A percentile compares a stretch with the other conserved stretches of the same genome.
These are phyloP conservation scores for Thyatira batis DNA, from an alignment of 2,888 invertebrate species.

Conservation along the genomic window DNA sequence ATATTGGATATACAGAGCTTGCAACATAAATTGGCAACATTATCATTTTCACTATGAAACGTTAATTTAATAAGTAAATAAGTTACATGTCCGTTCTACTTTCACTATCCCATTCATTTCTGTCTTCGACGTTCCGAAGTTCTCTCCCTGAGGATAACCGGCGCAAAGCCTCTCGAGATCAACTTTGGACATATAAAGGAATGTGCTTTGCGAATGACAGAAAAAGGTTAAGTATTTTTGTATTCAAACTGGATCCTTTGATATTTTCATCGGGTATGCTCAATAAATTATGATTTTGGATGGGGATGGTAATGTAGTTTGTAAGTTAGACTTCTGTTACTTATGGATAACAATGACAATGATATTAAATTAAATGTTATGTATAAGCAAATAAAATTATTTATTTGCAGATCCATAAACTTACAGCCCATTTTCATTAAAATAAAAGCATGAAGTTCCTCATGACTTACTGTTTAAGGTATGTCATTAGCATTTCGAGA, in stretches of 20 bases:
- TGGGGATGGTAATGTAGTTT: neutral
- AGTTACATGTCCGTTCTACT: neutral
- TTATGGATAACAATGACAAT: too few species aligned
- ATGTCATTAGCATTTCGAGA: too few species aligned
- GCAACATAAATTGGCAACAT: too few species aligned
- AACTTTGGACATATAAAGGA: constrained; percentile 4
- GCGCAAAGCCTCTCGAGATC: constrained; percentile 1
- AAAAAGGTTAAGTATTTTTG: neutral
- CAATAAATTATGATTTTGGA: neutral
- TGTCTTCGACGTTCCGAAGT: neutral
- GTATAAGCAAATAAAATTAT: too few species aligned
- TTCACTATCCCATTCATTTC: neutral
- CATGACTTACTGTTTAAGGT: too few species aligned
- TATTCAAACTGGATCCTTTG: neutral
- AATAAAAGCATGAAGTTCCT: too few species aligned
- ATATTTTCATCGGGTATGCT: constrained; percentile 1
- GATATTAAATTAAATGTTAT: too few species aligned
- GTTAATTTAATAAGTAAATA: neutral
- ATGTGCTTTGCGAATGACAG: neutral
- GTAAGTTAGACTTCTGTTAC: neutral
- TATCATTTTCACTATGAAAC: too few species aligned
- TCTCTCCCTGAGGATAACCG: neutral
- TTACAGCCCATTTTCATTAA: too few species aligned
- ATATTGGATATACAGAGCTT: too few species aligned
- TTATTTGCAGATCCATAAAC: too few species aligned